Conservation (phyloP, 2,888 invertebrate species). For the Caenorhabditis macrosperma region DNA sequence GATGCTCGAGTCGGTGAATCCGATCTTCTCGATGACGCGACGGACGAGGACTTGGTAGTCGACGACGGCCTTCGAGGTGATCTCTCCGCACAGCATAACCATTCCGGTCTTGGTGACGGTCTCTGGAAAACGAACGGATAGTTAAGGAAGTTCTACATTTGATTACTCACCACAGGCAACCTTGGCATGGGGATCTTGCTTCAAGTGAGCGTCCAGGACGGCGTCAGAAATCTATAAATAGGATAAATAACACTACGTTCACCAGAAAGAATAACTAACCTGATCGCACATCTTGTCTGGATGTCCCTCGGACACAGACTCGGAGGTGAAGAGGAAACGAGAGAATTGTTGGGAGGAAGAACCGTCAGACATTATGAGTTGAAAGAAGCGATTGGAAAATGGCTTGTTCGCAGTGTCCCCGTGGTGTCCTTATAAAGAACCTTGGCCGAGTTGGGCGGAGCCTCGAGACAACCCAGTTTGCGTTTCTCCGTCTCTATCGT, state of each 20-base stretch:
- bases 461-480: constrained; percentile 27
- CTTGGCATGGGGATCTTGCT: constrained; percentile 81
- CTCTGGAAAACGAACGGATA: constrained; percentile 83
- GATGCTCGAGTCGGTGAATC: constrained; percentile 97
- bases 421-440: constrained; percentile 43
- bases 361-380: background rate
- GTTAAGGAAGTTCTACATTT: background rate
- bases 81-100: constrained; percentile 98
- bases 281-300: constrained; percentile 99
- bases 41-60: constrained; percentile 98
- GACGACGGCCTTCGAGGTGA: constrained; percentile 96
- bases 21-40: constrained; percentile 96
- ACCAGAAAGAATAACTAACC: constrained; percentile 83
- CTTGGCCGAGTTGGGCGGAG: constrained; percentile 39
- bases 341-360: background rate
- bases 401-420: constrained; percentile 26
- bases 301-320: constrained; percentile 98
- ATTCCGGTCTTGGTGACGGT: constrained; percentile 99
- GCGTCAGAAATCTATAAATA: constrained; percentile 89
- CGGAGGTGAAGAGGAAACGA: constrained; percentile 90
- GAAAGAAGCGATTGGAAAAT: constrained; percentile 1
- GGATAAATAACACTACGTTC: too few species aligned
- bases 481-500: constrained; percentile 14
- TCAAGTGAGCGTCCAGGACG: constrained; percentile 88
- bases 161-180: constrained; percentile 82